Evolutionary conservation across 1,140 invertebrate species (phyloP).

Genomic region (Euglossa dilemma): DNA sequence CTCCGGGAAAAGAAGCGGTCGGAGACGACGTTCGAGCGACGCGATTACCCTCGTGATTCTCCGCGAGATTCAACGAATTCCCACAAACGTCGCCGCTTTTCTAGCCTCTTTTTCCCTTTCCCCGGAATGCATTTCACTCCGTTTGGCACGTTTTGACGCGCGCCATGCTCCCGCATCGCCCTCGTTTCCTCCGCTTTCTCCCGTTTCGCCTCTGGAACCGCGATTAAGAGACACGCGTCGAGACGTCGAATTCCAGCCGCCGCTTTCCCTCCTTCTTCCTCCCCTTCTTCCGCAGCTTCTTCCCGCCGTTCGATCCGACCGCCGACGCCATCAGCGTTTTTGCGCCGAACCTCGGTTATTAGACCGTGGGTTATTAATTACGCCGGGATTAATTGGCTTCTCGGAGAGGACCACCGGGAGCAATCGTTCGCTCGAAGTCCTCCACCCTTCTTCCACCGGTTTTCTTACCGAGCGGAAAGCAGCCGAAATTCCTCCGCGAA

Average conservation of each 20-base stretch:
- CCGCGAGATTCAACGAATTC: neutral
- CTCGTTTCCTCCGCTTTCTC: neutral
- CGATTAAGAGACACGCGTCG: constrained; percentile 33
- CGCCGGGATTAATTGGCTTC: constrained; percentile 50
- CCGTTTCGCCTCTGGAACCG: neutral
- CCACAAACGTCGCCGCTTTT: neutral
- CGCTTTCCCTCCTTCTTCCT: neutral
- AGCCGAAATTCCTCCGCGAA: neutral
- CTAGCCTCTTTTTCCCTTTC: neutral
- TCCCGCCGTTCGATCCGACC: constrained; percentile 2
- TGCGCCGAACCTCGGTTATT: constrained; percentile 24
- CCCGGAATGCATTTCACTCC: constrained; percentile 15
- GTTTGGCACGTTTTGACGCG: constrained; percentile 35
- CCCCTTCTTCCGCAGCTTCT: neutral
- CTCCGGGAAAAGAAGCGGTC: neutral
- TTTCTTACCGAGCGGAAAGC: no score
- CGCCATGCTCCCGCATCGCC: neutral
- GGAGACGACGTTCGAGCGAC: neutral
- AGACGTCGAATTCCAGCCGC: constrained; percentile 1
- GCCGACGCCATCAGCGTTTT: constrained; percentile 35
- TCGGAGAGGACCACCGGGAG: constrained; percentile 10
- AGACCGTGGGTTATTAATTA: constrained; percentile 62
- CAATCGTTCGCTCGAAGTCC: neutral
- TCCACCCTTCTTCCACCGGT: neutral
- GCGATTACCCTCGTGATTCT: constrained; percentile 26